Base-by-base conservation (phyloP, 2,888 invertebrate species). In the Cenopis cana region DNA sequence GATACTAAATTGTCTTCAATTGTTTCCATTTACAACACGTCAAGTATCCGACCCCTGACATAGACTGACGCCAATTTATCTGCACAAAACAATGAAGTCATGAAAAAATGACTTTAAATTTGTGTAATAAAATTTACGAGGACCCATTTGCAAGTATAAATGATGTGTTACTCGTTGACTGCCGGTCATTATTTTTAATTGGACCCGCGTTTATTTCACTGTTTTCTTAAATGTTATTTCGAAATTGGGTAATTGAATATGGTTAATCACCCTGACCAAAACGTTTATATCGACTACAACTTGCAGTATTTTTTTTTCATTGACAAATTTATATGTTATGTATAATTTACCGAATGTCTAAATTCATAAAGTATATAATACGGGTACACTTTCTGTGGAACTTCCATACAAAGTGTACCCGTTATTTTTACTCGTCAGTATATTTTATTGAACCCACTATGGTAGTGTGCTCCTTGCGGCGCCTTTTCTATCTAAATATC, bases 171-270 rank as follows among this genome's bases (percentile, higher is more conserved):
- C 61, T 69, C 68, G 61, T 52, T 46, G 54, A 62, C 52, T 14
- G 52, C 41, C 17, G 55, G 59, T 66, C 70, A 70, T 70, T 70
- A 55, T 46, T 54, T 65, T 64, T 41, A 70, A 65, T 70, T 59
- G 69, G 50, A 29, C n/a, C 20, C n/a, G 49, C 62, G 46, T 61
- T 33, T 57, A 38, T 61, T 62, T 54, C 11, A 62, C n/a, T 56
- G 17, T 69, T 62, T 57, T 18, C 55, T 55, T 52, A 11, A 24
- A n/a, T n/a, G 14, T 33, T 52, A 36, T 38, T 50, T 11, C 11
- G 29, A 18, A 52, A 62, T 46, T 46, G 50, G 36, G n/a, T 52
- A 11, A 17, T 50, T 61, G 17, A 61, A 36, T 33, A 33, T 33
- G 29, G 46, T 10, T 52, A 50, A 52, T 50, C 33, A 2, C 17